These are phyloP conservation scores for Chrysolina oricalcia DNA, from an alignment of 2,888 invertebrate genomes.

Conservation along the genomic window DNA sequence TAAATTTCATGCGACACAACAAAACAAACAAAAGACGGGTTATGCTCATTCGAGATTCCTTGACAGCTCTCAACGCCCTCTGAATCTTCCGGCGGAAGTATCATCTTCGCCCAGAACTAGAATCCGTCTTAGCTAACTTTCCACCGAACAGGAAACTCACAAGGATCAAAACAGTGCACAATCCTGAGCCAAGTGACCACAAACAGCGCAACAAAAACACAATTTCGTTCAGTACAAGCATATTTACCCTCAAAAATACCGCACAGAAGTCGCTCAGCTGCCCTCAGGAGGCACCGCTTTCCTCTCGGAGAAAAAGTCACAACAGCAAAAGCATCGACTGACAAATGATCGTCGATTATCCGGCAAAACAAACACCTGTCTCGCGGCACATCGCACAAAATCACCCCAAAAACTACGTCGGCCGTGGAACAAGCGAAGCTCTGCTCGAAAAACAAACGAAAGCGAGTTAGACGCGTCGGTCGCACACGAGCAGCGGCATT, in stretches of 20 bases:
- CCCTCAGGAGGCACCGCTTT: background rate
- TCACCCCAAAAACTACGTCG: constrained; percentile 8
- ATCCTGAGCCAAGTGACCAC: background rate
- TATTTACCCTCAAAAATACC: constrained; percentile 3
- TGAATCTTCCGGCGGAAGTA: background rate
- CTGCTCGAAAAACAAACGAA: background rate
- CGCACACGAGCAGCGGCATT: background rate
- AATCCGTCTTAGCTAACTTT: background rate
- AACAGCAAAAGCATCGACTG: constrained; percentile 2
- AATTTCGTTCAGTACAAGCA: background rate
- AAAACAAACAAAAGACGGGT: background rate
- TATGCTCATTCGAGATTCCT: background rate
- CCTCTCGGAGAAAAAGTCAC: background rate
- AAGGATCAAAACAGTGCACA: background rate
- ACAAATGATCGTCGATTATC: background rate
- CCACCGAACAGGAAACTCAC: background rate
- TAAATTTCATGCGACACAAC: constrained; percentile 1
- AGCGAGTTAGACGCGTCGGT: constrained; percentile 10
- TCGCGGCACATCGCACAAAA: constrained; percentile 16
- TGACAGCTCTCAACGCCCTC: constrained; percentile 3
- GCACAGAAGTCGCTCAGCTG: background rate
- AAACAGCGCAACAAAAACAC: background rate
- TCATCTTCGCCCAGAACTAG: background rate
- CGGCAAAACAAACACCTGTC: constrained; percentile 23
- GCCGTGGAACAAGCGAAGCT: constrained; percentile 20